These are phyloP conservation scores for Pelodiscus sinensis DNA, from an alignment of 2,113 vertebrate species.

Conservation along the genomic window DNA sequence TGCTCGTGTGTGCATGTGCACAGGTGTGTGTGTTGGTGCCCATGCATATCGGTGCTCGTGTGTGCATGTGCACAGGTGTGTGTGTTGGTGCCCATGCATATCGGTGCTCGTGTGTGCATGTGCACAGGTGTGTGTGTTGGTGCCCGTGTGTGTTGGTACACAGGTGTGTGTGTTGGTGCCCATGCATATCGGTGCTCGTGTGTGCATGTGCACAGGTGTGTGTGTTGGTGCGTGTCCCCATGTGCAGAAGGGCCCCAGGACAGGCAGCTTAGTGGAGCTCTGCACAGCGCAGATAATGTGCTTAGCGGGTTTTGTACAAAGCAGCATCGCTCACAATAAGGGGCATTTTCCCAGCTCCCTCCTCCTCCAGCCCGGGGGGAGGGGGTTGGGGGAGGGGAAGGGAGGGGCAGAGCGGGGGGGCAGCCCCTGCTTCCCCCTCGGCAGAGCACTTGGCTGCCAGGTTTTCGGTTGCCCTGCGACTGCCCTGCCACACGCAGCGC, in stretches of 20 bases:
- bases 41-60: too few species aligned
- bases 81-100: fast-evolving
- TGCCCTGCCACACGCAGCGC: not conserved
- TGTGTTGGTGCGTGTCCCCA: not conserved
- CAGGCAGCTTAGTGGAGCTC: not conserved
- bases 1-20: too few species aligned
- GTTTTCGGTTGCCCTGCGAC: not conserved
- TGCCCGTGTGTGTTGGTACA: too few species aligned
- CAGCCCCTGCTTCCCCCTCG: not conserved
- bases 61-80: too few species aligned
- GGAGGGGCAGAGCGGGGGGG: not conserved
- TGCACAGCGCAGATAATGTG: not conserved
- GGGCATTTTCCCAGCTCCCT: not conserved
- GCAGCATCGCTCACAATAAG: not conserved
- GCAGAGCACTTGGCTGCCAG: not conserved
- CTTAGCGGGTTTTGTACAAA: not conserved
- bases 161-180: too few species aligned
- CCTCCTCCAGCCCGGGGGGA: not conserved
- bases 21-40: too few species aligned
- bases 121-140: too few species aligned
- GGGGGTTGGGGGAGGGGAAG: not conserved
- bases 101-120: not conserved
- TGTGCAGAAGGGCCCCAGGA: not conserved
- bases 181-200: too few species aligned
- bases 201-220: too few species aligned